Conservation (phyloP, 37 sponge, comb jelly and placozoan genomes). For the Beroe ovata region DNA sequence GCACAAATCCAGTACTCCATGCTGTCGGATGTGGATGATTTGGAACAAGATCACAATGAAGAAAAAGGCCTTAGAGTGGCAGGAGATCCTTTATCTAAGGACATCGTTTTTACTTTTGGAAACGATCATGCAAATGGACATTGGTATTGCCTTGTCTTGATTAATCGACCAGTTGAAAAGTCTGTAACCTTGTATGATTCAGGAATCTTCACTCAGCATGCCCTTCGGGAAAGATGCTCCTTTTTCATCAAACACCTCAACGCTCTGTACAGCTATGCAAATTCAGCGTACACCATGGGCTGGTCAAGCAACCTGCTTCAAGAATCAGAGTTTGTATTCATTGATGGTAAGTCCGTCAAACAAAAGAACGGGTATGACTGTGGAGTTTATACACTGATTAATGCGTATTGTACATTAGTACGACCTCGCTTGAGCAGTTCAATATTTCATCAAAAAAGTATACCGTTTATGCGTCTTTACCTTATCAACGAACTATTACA, state of each 20-base stretch:
- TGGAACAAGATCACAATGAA: background rate
- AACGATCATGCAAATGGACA: background rate
- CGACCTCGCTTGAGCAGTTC: background rate
- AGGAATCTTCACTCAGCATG: background rate
- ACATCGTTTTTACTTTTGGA: background rate
- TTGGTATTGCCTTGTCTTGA: background rate
- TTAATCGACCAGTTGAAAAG: background rate
- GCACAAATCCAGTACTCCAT: background rate
- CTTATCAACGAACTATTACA: background rate
- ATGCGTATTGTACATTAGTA: background rate
- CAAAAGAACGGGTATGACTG: conserved; percentile 14
- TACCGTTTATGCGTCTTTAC: background rate
- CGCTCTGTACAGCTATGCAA: background rate
- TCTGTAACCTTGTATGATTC: background rate
- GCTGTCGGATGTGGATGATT: background rate
- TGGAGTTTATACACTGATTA: background rate
- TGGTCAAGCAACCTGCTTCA: background rate
- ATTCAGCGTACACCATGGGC: background rate
- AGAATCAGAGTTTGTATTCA: background rate
- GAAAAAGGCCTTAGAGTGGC: background rate
- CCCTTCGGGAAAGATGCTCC: background rate
- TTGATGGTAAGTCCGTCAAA: background rate
- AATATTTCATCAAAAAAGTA: background rate
- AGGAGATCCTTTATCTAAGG: background rate
- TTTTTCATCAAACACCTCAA: background rate